A percentile compares a stretch with the other conserved stretches of the same genome.
phyloP scores from a whole-genome alignment of 2,888 invertebrate species.

The Synergus itoensis region DNA sequence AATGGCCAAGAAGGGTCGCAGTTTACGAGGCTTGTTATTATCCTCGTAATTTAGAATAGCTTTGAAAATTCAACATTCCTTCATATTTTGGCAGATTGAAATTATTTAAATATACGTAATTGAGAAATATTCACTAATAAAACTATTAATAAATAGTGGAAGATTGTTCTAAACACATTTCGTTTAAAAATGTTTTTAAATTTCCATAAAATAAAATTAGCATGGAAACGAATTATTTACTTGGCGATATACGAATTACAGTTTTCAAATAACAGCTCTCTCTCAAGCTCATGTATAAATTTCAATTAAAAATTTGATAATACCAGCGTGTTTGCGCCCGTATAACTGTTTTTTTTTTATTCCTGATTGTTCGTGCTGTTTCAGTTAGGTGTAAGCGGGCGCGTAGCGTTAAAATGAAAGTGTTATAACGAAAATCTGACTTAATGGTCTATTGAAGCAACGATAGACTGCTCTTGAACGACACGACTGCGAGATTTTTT shows the following conservation, averaged over 20 bases:
- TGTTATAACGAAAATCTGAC: conserved; percentile 2
- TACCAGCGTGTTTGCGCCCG: not conserved
- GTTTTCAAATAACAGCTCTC: not conserved
- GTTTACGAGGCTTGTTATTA: conserved; percentile 1
- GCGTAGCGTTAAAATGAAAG: not conserved
- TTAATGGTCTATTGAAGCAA: not conserved
- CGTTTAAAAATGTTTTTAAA: too few relatives aligned
- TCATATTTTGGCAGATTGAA: not conserved
- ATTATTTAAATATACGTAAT: too few relatives aligned
- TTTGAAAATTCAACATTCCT: not conserved
- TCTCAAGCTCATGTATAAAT: not conserved
- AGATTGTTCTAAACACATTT: too few relatives aligned
- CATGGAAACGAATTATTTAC: not conserved
- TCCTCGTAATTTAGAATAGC: conserved; percentile 3
- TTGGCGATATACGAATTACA: not conserved
- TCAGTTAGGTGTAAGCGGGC: not conserved
- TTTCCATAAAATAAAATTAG: too few relatives aligned
- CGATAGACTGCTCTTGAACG: not conserved
- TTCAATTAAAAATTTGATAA: not conserved
- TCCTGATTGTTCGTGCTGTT: not conserved
- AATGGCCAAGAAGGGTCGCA: conserved; percentile 28
- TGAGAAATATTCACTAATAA: not conserved
- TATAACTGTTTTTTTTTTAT: not conserved
- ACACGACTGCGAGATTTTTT: not conserved
- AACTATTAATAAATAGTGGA: too few relatives aligned